phyloP scores from a whole-genome alignment of 2,797 vertebrate genomes.

The Prunella strophiata region DNA sequence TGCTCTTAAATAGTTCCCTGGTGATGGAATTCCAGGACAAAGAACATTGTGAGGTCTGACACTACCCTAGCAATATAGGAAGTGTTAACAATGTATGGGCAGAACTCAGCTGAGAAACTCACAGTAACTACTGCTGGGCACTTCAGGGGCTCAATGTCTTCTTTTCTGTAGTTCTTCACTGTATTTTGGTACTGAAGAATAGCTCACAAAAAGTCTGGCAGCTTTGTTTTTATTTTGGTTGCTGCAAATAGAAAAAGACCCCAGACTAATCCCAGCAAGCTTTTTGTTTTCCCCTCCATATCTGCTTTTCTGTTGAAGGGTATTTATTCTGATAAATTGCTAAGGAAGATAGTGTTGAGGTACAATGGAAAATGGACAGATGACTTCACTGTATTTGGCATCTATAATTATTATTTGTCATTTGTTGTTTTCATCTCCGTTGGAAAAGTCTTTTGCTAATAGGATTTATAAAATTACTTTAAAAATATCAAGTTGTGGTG shows the following conservation, averaged over 20 bases:
- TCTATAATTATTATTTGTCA: not conserved
- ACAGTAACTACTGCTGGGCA: not conserved
- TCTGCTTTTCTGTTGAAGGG: not conserved
- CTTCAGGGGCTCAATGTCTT: not conserved
- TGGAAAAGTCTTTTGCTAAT: not conserved
- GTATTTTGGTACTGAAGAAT: not conserved
- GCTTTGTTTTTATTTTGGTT: not conserved
- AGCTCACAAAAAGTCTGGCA: not conserved
- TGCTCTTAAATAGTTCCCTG: not conserved
- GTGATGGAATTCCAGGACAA: not conserved
- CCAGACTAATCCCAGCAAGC: not conserved
- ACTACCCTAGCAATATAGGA: not conserved
- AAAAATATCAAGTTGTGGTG: not conserved
- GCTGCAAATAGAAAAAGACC: not conserved
- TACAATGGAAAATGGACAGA: not conserved
- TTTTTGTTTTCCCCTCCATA: not conserved
- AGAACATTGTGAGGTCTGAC: not conserved
- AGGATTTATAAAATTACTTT: not conserved
- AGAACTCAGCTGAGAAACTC: not conserved
- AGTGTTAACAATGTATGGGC: fast-evolving
- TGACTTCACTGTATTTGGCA: not conserved
- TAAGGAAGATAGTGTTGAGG: not conserved
- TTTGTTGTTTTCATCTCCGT: not conserved
- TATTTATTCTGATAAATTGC: not conserved
- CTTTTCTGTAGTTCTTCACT: not conserved